These are phyloP conservation scores for Lepeophtheirus salmonis DNA, from an alignment of 1,140 invertebrate species.

Conservation along the genomic window DNA sequence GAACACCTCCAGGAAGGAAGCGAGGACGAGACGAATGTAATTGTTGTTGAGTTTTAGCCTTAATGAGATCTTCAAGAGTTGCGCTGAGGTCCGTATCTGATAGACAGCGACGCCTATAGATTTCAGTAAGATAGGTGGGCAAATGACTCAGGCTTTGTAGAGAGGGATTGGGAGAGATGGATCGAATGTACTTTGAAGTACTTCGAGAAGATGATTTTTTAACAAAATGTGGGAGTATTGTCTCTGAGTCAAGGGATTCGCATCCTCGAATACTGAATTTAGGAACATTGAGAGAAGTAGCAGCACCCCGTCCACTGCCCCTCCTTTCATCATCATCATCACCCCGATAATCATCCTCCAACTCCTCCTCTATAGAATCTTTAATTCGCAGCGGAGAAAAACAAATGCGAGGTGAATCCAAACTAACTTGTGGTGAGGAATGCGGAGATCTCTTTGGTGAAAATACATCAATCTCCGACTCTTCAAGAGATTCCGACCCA, in stretches of 20 bases:
- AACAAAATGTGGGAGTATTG: slow-evolving; percentile 10
- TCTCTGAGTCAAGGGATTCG: slow-evolving; percentile 16
- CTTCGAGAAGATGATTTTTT: slow-evolving; percentile 17
- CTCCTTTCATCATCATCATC: slow-evolving; percentile 22
- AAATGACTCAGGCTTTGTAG: slow-evolving; percentile 30
- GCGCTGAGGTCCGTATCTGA: slow-evolving; percentile 45
- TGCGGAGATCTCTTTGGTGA: slow-evolving; percentile 28
- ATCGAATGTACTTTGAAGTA: slow-evolving; percentile 20
- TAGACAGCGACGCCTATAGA: slow-evolving; percentile 39
- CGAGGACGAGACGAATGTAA: slow-evolving; percentile 25
- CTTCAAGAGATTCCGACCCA: background rate
- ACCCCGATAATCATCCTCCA: slow-evolving; percentile 26
- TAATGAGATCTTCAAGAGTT: slow-evolving; percentile 20
- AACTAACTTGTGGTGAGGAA: slow-evolving; percentile 26
- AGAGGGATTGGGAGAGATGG: slow-evolving; percentile 21
- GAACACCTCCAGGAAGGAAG: slow-evolving; percentile 27
- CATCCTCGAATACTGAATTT: slow-evolving; percentile 18
- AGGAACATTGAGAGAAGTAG: slow-evolving; percentile 19
- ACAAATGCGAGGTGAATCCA: slow-evolving; percentile 36
- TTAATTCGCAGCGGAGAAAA: slow-evolving; percentile 38
- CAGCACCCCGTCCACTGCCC: slow-evolving; percentile 24
- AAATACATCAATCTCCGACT: background rate
- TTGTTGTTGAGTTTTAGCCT: slow-evolving; percentile 21
- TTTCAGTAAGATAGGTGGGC: slow-evolving; percentile 28
- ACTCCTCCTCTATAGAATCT: slow-evolving; percentile 31